Evolutionary conservation across 2,797 vertebrate genomes (phyloP).

Genomic region (Pangasius sanitwongsei): DNA sequence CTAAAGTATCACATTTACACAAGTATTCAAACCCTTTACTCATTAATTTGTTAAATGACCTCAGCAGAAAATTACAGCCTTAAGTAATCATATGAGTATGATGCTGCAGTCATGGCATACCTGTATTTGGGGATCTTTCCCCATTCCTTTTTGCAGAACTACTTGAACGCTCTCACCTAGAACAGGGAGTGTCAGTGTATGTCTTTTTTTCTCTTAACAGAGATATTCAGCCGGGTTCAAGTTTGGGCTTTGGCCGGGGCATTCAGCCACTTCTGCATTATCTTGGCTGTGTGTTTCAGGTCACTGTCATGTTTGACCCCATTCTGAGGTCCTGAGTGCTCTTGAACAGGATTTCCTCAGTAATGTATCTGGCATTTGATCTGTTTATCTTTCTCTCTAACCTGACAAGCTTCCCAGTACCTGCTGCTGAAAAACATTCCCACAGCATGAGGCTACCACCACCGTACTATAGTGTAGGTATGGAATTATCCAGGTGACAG

Average conservation of each 20-base stretch:
- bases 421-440: neutral
- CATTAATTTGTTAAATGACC: neutral
- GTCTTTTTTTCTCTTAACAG: neutral
- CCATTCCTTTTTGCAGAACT: neutral
- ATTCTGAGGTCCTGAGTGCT: neutral
- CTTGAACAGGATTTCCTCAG: slow-evolving; percentile 16
- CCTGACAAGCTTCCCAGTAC: neutral
- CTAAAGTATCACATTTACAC: neutral
- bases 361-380: slow-evolving; percentile 5
- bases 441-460: neutral
- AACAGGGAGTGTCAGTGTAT: neutral
- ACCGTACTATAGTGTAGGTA: neutral
- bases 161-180: neutral
- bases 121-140: neutral
- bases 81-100: neutral
- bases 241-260: neutral
- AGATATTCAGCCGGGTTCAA: neutral
- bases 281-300: neutral
- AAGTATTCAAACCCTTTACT: neutral
- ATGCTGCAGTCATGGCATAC: neutral
- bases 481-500: neutral
- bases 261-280: neutral
- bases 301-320: neutral
- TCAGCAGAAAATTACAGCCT: neutral
- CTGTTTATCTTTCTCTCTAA: neutral